Base-by-base conservation (phyloP, 2,888 invertebrate genomes). In the Lordiphosa fenestrarum region DNA sequence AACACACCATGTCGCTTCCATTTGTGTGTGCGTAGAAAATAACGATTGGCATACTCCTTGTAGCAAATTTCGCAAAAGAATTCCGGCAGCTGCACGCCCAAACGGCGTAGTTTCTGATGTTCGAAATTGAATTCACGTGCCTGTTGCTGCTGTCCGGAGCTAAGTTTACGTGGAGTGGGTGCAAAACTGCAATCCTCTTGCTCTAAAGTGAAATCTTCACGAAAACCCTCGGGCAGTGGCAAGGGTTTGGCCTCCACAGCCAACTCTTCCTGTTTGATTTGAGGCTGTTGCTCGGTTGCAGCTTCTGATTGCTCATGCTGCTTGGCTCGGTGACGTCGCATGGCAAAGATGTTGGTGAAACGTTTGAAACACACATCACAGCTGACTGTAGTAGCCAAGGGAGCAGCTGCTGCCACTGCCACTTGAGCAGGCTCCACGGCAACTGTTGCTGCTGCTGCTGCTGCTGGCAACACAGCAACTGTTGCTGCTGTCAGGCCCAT, bases 51-150 rank as follows among this genome's bases (percentile, higher is more conserved):
- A 87, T 97, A 97, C 88, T 97, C 96, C 87, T 96, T 96, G 89
- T 95, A 95, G 88, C 97, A 97, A 59, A 97, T 93, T 89, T 97
- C 96, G 89, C 97, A 97, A 88, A 96, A 97, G n/a, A 96, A 96
- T 85, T 97, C 96, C 1, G 95, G 94, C 88, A 95, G 95, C 78
- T 94, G 92, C 33, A 96, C 95, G 36, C 96, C 96, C 57, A 96
- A 91, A 57, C 94, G 93, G 23, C 94, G 92, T 35, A 95, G 90
- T 50, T 94, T 93, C 56, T 95, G 95, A 3, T 92, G 92, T 53
- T 94, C 93, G 82, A 95, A 93, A 54, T 93, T 94, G 2, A 93
- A 90, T 49, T 95, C 95, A n/a, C 93, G 90, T 1, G 93, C 93
- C 61, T 93, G 91, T 61, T 93, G 91, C 69, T 93, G 91, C 66